Evolutionary conservation across 2,888 invertebrate genomes (phyloP).

Genomic region (Drosophila formosana): DNA sequence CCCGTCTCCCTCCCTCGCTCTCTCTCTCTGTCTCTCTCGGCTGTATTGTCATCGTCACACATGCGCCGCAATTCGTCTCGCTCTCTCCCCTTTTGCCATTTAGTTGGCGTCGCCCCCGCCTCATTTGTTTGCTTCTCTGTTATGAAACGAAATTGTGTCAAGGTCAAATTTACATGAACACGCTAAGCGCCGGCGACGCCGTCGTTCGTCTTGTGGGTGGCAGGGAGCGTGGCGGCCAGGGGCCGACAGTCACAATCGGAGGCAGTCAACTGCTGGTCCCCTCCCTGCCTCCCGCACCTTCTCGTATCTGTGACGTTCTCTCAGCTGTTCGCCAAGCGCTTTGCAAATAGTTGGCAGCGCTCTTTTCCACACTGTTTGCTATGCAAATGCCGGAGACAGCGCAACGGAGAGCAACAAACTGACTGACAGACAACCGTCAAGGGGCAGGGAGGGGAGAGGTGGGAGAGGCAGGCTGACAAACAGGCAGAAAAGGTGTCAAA

Average conservation of each 20-base stretch:
- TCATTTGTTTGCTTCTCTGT: conserved; percentile 75
- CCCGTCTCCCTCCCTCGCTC: conserved; percentile 13
- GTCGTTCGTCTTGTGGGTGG: conserved; percentile 17
- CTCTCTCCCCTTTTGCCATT: conserved; percentile 10
- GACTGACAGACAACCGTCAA: conserved; percentile 19
- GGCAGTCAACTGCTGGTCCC: conserved; percentile 10
- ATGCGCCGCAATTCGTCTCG: conserved; percentile 25
- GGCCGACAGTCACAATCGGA: conserved; percentile 4
- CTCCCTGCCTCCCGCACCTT: background rate
- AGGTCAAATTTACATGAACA: conserved; percentile 83
- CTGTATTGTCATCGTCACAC: conserved; percentile 50
- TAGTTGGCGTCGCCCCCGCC: conserved; percentile 56
- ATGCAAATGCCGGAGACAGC: conserved; percentile 46
- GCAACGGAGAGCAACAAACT: conserved; percentile 45
- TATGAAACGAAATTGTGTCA: conserved; percentile 82
- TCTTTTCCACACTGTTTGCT: conserved; percentile 44
- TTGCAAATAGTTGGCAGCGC: conserved; percentile 59
- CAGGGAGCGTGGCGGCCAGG: conserved; percentile 2
- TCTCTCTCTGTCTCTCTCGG: conserved; percentile 10
- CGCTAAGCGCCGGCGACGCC: conserved; percentile 69
- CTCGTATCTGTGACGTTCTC: background rate
- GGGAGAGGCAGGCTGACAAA: conserved; percentile 23
- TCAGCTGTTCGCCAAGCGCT: conserved; percentile 58
- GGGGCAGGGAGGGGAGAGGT: conserved; percentile 4
- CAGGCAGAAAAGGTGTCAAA: conserved; percentile 55